Base-by-base conservation (phyloP, 2,797 vertebrate species). In the Cynopterus sphinx region DNA sequence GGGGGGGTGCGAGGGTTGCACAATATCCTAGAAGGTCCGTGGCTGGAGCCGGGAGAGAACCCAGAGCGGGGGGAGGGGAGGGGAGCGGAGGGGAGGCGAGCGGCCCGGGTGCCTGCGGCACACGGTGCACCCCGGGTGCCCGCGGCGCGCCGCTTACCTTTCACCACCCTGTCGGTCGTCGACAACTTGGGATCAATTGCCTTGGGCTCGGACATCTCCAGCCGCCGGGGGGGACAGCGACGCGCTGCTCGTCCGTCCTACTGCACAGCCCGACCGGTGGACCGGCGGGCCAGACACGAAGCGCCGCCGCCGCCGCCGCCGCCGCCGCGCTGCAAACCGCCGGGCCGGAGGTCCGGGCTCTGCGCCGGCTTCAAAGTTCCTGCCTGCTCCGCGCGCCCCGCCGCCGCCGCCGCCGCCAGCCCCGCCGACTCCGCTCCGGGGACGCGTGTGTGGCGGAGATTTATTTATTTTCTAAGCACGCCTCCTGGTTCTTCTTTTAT, bases 141-240 rank as follows among this genome's bases (percentile, higher is more conserved):
- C 71, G 77, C 84, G n/a, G 67, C 86, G 91, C 97, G 70, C 93
- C 97, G 99, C 99, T 99, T 98, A 99, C 99, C 99, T 99, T 99
- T 99, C 98, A 99, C 99, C 98, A 99, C 99, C 99, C 99, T 99
- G 98, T 99, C 99, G 98, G 99, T 99, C 98, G 99, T 99, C 97
- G 99, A 99, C 98, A 99, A 99, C 99, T 99, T 99, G 98, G 99
- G 99, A 84, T 99, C 99, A 98, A 98, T 99, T 98, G 99, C 99
- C 99, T 99, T 99, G 98, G 99, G 99, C 98, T 99, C 99, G 98
- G 99, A 99, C 99, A 99, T 99, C 98, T 99, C 99, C 99, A 99
- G 98, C 98, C 98, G 98, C 97, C 97, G 96, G 96, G 95, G 77
- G 67, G n/a, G n/a, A 91, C 95, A 97, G 96, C 98, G 96, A 96